Evolutionary conservation across 2,888 invertebrate genomes (phyloP), one percentile per base, ranked within the genome.

Genomic region (Shargacucullia verbasci): DNA sequence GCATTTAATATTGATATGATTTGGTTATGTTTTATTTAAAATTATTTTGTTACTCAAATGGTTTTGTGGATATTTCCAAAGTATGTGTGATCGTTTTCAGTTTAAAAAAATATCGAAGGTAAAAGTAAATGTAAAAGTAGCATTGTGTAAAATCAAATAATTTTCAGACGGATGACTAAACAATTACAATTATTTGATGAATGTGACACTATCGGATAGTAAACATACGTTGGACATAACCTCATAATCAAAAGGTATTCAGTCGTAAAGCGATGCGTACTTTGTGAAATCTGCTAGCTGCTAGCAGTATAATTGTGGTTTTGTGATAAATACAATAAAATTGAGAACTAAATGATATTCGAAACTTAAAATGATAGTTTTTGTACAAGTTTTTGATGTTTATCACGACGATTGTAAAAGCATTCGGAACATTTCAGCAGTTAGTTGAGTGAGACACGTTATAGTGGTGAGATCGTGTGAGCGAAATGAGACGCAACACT

Each of bases 261-360:
- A 82, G 84, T 89, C 83, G 86, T 86, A 75, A 81, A 77, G 76
- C 77, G 80, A 79, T 82, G 69, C 73, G 82, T 83, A 85, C 74
- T 78, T 80, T 88, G 88, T 90, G 90, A 88, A 80, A 86, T 77
- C 87, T 92, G 93, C 93, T 90, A 93, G 93, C 73, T 86, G 87
- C 93, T 93, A 88, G 93, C 93, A 92, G 89, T 90, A 91, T 87
- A 93, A 92, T 88, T 85, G 90, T 86, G 83, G 86, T 90, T 89
- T 90, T 92, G 93, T 94, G 93, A 92, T 93, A 92, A 86, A 83
- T 86, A 91, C 91, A 93, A 93, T 92, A 86, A 89, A 92, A 92
- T 93, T 92, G 92, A 88, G 80, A 85, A 86, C 83, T 88, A 85
- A 86, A 84, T 81, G 78, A 84, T 83, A 83, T 83, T 86, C 79